phyloP scores from a whole-genome alignment of 1,140 invertebrate genomes.

The Tetragnatha versicolor region DNA sequence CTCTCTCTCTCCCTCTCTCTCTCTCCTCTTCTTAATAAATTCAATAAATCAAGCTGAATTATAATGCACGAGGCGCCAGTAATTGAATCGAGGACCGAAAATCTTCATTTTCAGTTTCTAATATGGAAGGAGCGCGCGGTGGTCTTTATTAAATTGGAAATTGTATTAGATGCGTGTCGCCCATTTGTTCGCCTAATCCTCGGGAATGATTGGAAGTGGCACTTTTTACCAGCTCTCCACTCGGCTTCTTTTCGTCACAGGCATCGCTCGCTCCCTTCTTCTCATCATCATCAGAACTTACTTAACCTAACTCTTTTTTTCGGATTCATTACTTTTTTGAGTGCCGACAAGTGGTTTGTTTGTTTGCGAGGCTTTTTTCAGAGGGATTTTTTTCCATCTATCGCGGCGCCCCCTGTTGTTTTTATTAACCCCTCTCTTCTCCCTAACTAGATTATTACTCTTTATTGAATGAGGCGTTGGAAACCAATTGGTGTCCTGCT shows the following conservation, averaged over 20 bases:
- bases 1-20: not conserved
- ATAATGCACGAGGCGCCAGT: conserved; percentile 48
- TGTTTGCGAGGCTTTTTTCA: no score
- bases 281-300: not conserved
- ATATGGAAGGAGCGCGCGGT: conserved; percentile 32
- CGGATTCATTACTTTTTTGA: no score
- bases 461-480: no score
- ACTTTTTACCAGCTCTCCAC: conserved; percentile 46
- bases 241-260: not conserved
- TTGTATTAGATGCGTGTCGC: conserved; percentile 51
- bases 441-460: no score
- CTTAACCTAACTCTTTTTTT: conserved; percentile 12
- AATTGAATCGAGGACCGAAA: conserved; percentile 52
- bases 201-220: conserved; percentile 52
- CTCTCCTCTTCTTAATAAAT: conserved; percentile 46
- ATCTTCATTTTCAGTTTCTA: conserved; percentile 56
- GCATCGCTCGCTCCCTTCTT: not conserved
- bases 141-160: conserved; percentile 56
- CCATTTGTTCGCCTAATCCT: conserved; percentile 53
- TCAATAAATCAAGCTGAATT: conserved; percentile 56
- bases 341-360: no score
- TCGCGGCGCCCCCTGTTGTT: no score
- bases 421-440: no score
- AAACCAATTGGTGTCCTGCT: no score
- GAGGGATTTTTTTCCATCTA: no score